Conservation (phyloP, 2,113 vertebrate genomes). For the Zosterops japonicus region DNA sequence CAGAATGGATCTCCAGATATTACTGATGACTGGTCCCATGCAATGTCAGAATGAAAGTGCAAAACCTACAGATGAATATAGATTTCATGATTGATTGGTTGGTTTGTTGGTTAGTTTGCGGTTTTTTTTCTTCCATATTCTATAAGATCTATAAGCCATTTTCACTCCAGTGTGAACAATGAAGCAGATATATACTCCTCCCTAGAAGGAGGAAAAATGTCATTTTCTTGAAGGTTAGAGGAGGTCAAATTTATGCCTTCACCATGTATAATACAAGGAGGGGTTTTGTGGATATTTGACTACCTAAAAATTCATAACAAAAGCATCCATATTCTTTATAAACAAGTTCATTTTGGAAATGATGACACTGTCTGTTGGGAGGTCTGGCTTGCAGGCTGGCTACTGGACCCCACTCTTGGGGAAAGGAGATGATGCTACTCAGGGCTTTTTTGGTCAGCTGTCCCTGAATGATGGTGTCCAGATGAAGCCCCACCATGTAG, state of each 20-base stretch:
- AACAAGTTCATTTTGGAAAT: not conserved
- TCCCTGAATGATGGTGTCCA: not conserved
- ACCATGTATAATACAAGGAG: not conserved
- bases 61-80: not conserved
- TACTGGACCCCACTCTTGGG: not conserved
- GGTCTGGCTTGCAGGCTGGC: not conserved
- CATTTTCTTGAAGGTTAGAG: not conserved
- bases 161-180: not conserved
- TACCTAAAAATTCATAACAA: not conserved
- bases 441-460: not conserved
- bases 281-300: not conserved
- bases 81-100: not conserved
- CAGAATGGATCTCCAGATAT: not conserved
- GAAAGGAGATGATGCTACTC: not conserved
- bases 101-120: rapidly evolving
- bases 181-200: not conserved
- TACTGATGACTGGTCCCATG: not conserved
- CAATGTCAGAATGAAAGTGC: not conserved
- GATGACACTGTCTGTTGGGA: not conserved
- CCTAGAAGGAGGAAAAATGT: not conserved
- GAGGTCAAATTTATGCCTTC: not conserved
- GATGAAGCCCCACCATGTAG: not conserved
- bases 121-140: not conserved
- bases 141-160: not conserved
- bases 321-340: not conserved